Conservation (phyloP, 2,113 vertebrate species). For the Cathartes aura region DNA sequence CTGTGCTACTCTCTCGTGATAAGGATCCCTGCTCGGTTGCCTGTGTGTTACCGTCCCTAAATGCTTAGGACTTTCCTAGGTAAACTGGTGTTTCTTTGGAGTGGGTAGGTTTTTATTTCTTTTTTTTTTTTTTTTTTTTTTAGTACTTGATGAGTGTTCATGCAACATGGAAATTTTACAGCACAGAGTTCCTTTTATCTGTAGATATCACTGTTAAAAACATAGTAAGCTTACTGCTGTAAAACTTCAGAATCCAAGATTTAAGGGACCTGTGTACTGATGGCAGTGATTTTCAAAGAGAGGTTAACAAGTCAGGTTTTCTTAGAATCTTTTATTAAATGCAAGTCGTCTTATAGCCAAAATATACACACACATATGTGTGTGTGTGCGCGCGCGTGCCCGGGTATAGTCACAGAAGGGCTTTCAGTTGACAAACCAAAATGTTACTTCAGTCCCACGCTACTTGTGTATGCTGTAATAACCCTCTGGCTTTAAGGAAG, state of each 20-base stretch:
- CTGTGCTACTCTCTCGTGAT: not conserved
- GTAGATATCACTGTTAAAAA: fast-evolving
- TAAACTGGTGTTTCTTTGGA: not conserved
- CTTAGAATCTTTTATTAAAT: not conserved
- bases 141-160: not conserved
- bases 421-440: not conserved
- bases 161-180: not conserved
- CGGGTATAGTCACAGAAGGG: not conserved
- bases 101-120: not conserved
- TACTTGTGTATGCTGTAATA: not conserved
- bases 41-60: no score
- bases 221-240: not conserved
- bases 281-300: no score
- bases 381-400: not conserved
- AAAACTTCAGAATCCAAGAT: not conserved
- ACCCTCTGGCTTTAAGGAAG: not conserved
- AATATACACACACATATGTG: no score
- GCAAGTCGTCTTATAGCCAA: not conserved
- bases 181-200: not conserved
- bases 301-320: not conserved
- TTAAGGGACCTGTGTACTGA: not conserved
- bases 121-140: no score
- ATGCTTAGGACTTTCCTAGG: not conserved
- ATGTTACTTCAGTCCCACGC: no score
- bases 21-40: not conserved